Base-by-base conservation (phyloP, 2,888 invertebrate species). In the Nezara viridula region DNA sequence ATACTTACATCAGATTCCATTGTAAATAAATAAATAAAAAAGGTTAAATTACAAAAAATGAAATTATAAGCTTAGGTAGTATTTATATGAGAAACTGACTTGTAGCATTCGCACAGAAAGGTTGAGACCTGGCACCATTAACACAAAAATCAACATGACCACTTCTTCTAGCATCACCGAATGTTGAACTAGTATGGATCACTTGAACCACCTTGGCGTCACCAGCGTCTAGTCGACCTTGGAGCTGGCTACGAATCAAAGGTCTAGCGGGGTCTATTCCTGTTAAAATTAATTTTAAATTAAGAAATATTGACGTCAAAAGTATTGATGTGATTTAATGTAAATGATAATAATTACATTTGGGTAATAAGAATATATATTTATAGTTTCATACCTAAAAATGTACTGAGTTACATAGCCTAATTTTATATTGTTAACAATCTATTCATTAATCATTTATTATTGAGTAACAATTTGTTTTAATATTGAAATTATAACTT, bases 61-160 rank as follows among this genome's bases (percentile, higher is more conserved):
- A 50, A 19, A 50, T 16, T 50, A 21, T 50, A 50, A 49, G 50
- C 14, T 50, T 50, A 50, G 16, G 21, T 49, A 12, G 2, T 21
- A 50, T 55, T 55, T 55, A 55, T 24, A 55, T 7, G 47, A n/a
- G 44, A 44, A 66, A 81, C 52, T 94, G 92, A 96, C 96, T 95
- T 6, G 95, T 94, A 6, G 95, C 95, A 91, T 95, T 95, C 91
- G 95, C 95, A 92, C 97, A 97, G 92, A 95, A 96, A 0, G 96
- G 96, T 92, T 96, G 96, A 89, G 95, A 94, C 89, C 95, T 93
- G n/a, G 96, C 96, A 0, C 96, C 96, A 92, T 96, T 97, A 66
- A 96, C 94, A 92, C 96, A 96, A 93, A 97, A 96, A 93, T 96
- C 96, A 0, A 96, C 96, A 92, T 96, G 96, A 0, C 96, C 96